Conservation (phyloP, 53 echinoderm and acorn worm species). For the Pentamera pediparva region DNA sequence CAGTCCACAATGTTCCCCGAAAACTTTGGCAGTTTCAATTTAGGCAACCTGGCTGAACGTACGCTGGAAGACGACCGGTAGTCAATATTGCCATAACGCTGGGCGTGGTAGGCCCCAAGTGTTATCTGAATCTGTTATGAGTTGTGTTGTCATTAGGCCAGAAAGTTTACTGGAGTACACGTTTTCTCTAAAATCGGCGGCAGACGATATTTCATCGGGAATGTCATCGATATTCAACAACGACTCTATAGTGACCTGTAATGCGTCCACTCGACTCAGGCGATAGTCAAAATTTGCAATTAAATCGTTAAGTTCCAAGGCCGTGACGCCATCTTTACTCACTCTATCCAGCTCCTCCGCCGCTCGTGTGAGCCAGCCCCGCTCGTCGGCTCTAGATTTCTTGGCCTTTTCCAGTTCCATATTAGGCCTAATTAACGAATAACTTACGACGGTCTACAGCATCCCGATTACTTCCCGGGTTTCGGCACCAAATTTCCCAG, state of each 20-base stretch:
- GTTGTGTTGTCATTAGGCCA: background rate
- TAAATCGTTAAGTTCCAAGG: background rate
- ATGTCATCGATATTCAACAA: background rate
- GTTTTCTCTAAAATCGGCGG: background rate
- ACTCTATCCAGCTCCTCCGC: background rate
- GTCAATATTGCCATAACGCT: too few species aligned
- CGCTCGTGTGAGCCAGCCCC: slow-evolving; percentile 7
- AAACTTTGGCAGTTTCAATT: slow-evolving; percentile 10
- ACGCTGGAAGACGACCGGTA: background rate
- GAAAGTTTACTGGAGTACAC: background rate
- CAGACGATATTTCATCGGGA: background rate
- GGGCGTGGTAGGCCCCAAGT: background rate
- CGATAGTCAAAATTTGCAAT: background rate
- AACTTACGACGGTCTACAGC: background rate
- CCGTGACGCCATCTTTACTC: background rate
- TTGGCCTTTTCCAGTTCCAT: background rate
- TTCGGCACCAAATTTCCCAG: background rate
- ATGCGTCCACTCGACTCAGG: background rate
- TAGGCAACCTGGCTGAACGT: background rate
- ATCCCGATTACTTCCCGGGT: too few species aligned
- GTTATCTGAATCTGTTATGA: background rate
- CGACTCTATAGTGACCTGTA: background rate
- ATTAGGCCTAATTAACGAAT: background rate
- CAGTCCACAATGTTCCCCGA: slow-evolving; percentile 1
- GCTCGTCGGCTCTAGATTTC: background rate